Conservation (phyloP, 2,113 vertebrate species). For the Phyllostomus discolor region DNA sequence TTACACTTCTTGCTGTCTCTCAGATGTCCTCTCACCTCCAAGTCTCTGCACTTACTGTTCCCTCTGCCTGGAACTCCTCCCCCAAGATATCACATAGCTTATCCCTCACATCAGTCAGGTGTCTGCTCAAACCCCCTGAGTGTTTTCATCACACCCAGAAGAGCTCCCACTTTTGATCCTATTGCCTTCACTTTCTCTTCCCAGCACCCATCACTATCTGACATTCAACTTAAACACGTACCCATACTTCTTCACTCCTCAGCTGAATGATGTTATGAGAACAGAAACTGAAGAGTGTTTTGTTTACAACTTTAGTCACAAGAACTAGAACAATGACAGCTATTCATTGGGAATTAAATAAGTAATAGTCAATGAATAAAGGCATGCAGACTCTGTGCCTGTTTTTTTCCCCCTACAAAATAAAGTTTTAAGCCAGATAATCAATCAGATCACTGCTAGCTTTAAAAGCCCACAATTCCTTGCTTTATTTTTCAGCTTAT, state of each 20-base stretch:
- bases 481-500: not conserved
- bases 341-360: not conserved
- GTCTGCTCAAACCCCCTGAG: not conserved
- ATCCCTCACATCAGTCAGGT: not conserved
- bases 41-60: not conserved
- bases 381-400: not conserved
- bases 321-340: not conserved
- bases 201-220: not conserved
- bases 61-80: not conserved
- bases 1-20: not conserved
- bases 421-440: not conserved
- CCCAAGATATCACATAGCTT: not conserved
- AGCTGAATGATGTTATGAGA: not conserved
- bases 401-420: not conserved
- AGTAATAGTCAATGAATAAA: not conserved
- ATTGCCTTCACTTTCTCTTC: not conserved
- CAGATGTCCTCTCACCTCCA: not conserved
- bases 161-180: not conserved
- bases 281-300: not conserved
- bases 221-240: not conserved
- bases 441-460: not conserved
- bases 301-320: not conserved
- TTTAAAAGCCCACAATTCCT: not conserved
- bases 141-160: not conserved
- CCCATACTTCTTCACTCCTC: not conserved